Evolutionary conservation across 2,113 vertebrate genomes (phyloP), one percentile per base, ranked within the genome.

Genomic region (Perca fluviatilis): DNA sequence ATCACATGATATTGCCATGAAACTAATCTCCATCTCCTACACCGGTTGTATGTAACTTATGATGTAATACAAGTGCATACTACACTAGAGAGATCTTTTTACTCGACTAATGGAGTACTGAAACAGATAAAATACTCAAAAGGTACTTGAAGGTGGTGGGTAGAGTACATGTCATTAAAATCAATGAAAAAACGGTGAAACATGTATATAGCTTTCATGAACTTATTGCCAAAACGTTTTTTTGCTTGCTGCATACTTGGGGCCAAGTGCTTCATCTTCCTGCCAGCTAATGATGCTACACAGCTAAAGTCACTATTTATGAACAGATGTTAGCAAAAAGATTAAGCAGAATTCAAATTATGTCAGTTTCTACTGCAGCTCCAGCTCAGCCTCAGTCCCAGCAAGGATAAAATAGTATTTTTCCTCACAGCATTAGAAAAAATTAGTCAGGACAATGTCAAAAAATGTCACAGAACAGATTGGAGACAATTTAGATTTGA

Each of bases 391-490:
- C 30, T 54, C 40, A 43, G 9, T 43, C 21, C 53, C 21, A 40
- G 69, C 4, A 2, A 47, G 25, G 15, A 56, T 15, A 23, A 36
- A 49, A 75, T 18, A 46, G 27, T 23, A 46, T 54, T 78, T 71
- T 23, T 19, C 50, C 9, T 51, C 36, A 51, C 27, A 60, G 21
- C 3, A 54, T 40, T 2, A 46, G 3, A n/a, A 63, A 46, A 25
- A 46, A 40, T 12, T 6, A 11, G 53, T 57, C 62, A 58, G 15
- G 60, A 64, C 50, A 66, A 84, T 43, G 63, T 82, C 56, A 80
- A 56, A 70, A 9, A 56, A 84, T 67, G 53, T 54, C 33, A 66
- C 23, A 5, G 47, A 53, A 25, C 19, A 46, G 40, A 77, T n/a
- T 51, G 15, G 30, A 64, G 33, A 71, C 50, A n/a, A 69, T 53